phyloP scores from a whole-genome alignment of 2,797 vertebrate genomes.

The Melanotaenia boesemani region DNA sequence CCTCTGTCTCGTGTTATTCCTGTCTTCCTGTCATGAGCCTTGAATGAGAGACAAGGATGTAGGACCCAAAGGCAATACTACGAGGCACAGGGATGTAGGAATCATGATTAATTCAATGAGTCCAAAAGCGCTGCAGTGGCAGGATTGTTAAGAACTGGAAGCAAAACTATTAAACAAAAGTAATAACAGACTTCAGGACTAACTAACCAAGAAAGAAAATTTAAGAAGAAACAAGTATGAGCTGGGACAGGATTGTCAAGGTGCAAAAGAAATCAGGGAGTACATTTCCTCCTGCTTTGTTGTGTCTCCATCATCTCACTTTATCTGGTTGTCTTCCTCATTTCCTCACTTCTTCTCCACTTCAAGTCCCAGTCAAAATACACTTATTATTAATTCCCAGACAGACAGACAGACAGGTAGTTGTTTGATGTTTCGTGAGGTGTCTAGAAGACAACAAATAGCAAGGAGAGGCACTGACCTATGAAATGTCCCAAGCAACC shows the following conservation, averaged over 20 bases:
- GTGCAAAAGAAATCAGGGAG: neutral
- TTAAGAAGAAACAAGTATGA: neutral
- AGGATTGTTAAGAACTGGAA: too few relatives aligned
- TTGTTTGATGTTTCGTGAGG: constrained; percentile 20
- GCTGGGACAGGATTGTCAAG: neutral
- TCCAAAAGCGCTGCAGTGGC: too few relatives aligned
- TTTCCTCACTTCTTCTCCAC: constrained; percentile 30
- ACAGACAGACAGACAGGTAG: constrained; percentile 12
- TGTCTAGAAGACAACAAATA: constrained; percentile 2
- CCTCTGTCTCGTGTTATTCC: constrained; percentile 29
- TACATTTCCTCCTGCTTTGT: neutral
- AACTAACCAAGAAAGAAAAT: neutral
- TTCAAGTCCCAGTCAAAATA: constrained; percentile 24
- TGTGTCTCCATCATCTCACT: constrained; percentile 27
- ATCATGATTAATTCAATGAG: too few relatives aligned
- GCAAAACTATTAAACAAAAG: too few relatives aligned
- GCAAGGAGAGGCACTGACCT: constrained; percentile 16
- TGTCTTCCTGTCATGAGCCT: neutral
- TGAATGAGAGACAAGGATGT: neutral
- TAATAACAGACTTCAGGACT: neutral
- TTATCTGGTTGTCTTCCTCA: constrained; percentile 16
- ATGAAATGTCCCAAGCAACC: constrained; percentile 23
- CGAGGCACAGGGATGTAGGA: neutral
- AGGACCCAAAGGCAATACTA: neutral
- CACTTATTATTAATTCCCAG: constrained; percentile 17